phyloP scores from a whole-genome alignment of 1,140 invertebrate species.

The Brachystomella parvula region DNA sequence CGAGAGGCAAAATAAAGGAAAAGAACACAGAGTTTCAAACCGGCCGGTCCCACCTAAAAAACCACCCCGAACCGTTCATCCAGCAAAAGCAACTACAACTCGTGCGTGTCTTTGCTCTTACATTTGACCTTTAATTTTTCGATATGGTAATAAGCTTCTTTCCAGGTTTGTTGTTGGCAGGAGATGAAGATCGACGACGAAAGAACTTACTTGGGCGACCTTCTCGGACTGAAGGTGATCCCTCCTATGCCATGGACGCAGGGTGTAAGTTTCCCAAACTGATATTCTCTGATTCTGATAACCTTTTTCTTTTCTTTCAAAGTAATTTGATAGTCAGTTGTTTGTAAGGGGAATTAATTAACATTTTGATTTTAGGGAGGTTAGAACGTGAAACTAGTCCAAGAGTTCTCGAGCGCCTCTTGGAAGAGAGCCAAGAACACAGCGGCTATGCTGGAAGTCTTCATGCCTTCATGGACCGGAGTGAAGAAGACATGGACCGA shows the following conservation, averaged over 20 bases:
- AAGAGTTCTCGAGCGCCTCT: constrained; percentile 33
- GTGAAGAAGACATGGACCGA: not conserved
- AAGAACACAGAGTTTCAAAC: not conserved
- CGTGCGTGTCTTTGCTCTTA: too few species aligned
- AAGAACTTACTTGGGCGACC: too few species aligned
- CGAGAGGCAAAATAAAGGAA: not conserved
- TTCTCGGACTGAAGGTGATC: too few species aligned
- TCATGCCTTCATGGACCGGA: not conserved
- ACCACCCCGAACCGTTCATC: not conserved
- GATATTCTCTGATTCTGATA: too few species aligned
- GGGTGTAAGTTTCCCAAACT: too few species aligned
- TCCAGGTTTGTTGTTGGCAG: too few species aligned
- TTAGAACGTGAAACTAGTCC: constrained; percentile 34
- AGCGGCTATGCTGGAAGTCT: not conserved
- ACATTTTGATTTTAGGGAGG: constrained; percentile 26
- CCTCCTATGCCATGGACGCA: too few species aligned
- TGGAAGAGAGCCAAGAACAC: constrained; percentile 36
- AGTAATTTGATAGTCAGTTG: too few species aligned
- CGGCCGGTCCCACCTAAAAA: not conserved
- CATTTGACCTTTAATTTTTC: too few species aligned
- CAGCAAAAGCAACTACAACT: not conserved
- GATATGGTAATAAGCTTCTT: too few species aligned
- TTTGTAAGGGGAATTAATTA: constrained; percentile 8
- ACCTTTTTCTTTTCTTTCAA: too few species aligned
- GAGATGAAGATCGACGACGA: too few species aligned